phyloP scores from a whole-genome alignment of 2,888 invertebrate genomes.

The Lysandra coridon region DNA sequence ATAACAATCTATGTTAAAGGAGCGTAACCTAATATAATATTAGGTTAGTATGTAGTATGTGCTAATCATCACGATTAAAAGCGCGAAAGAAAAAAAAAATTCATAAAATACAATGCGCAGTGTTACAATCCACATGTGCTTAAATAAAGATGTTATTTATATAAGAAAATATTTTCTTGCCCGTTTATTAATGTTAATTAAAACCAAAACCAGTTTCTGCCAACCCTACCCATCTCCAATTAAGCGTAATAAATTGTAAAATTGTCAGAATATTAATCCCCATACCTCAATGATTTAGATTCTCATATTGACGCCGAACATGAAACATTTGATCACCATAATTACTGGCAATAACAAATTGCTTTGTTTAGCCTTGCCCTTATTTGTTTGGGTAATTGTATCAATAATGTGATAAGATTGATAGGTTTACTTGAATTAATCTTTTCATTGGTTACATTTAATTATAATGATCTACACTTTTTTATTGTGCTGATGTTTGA shows the following conservation, averaged over 20 bases:
- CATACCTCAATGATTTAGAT: constrained; percentile 9
- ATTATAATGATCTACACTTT: too few relatives aligned
- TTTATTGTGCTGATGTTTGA: too few relatives aligned
- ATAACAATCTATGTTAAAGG: too few relatives aligned
- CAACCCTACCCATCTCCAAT: constrained; percentile 8
- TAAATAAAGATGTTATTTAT: too few relatives aligned
- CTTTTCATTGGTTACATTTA: too few relatives aligned
- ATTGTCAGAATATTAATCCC: constrained; percentile 2
- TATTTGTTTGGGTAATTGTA: neutral
- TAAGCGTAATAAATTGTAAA: constrained; percentile 22
- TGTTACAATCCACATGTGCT: too few relatives aligned
- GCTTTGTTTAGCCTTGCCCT: neutral
- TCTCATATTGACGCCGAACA: constrained; percentile 10
- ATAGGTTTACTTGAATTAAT: too few relatives aligned
- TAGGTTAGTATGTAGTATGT: too few relatives aligned
- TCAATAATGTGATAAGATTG: neutral
- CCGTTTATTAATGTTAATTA: neutral
- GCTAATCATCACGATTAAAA: too few relatives aligned
- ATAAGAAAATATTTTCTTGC: neutral
- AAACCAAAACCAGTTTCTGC: neutral
- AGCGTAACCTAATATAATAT: too few relatives aligned
- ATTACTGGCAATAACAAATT: constrained; percentile 31
- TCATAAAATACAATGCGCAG: too few relatives aligned
- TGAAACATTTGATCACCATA: constrained; percentile 22
- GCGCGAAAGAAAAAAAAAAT: too few relatives aligned